Evolutionary conservation across 2,888 invertebrate genomes (phyloP), one percentile per base, ranked within the genome.

Genomic region (Terebella lapidaria): DNA sequence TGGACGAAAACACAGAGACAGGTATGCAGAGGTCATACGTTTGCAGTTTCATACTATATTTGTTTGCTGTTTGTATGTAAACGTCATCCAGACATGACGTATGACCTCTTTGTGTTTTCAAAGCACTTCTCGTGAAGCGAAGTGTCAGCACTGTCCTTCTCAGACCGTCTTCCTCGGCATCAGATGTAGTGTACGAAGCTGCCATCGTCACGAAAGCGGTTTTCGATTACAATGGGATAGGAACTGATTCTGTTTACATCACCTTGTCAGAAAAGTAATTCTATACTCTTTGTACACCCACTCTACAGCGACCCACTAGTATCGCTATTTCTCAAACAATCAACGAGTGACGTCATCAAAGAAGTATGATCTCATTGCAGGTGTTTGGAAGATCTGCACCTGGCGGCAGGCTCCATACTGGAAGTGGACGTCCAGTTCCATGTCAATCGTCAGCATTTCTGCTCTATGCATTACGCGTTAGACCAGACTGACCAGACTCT

Each of bases 381-480:
- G 30, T 57, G 57, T 30, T 27, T 27, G n/a, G 1, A 27, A 22
- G 52, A 29, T 24, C 30, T 57, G 52, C 51, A 60, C 1, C 57
- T 77, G 47, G 57, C 60, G 27, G 56, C 57, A 0, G 72, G 70
- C 5, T 60, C 58, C 46, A 54, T 51, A 3, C 29, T 71, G n/a
- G 65, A 71, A 22, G 67, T 77, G 18, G 76, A 79, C 61, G 71
- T 78, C 1, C 78, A 78, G 71, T 79, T 79, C 64, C 74, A 77
- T 71, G 71, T 77, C 74, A 67, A 77, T 54, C 61, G 78, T n/a
- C 60, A 67, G 28, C 70, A 65, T 47, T 78, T 79, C 68, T 74
- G 73, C 58, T 63, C 67, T 29, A 76, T 77, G 77, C 77, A 78
- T 57, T 70, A 67, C 62, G 75, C 77, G 29, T 57, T 77, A 2